A percentile compares a stretch with the other conserved stretches of the same genome.
Evolutionary conservation across 2,888 invertebrate species (phyloP).

Genomic region (Macropis europaea): DNA sequence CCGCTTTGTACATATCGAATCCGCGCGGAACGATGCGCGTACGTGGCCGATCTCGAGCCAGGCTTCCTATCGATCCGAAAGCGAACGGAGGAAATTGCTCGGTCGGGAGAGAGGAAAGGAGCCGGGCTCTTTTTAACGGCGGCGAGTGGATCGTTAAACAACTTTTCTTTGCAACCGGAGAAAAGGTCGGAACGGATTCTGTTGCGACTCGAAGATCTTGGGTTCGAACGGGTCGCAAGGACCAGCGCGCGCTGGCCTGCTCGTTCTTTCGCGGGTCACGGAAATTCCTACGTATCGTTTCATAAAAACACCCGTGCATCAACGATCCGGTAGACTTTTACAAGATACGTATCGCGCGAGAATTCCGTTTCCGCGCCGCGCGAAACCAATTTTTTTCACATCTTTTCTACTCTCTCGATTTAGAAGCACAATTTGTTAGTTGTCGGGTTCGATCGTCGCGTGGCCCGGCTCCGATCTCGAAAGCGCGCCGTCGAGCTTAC

Average conservation of each 20-base stretch:
- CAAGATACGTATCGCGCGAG: no score
- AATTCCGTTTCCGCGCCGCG: no score
- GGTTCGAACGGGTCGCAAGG: no score
- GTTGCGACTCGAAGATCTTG: no score
- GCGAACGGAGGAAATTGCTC: slow-evolving; percentile 15
- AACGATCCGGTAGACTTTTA: no score
- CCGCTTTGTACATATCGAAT: background rate
- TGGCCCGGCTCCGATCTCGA: slow-evolving; percentile 10
- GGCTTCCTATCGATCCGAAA: background rate
- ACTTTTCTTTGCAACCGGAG: background rate
- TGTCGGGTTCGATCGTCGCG: background rate
- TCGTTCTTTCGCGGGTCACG: no score
- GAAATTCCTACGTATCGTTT: no score
- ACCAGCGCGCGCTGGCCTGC: no score
- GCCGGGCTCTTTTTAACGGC: background rate
- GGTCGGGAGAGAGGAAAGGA: background rate
- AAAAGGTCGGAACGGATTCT: no score
- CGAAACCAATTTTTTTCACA: slow-evolving; percentile 14
- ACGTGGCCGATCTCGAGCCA: background rate
- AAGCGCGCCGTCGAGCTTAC: background rate
- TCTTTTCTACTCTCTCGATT: slow-evolving; percentile 1
- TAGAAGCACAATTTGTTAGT: slow-evolving; percentile 5
- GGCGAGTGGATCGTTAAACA: slow-evolving; percentile 13
- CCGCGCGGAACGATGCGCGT: background rate
- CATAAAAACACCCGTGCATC: no score